Conservation (phyloP, 37 sponge, comb jelly and placozoan species). For the Lycopodina hypogea region DNA sequence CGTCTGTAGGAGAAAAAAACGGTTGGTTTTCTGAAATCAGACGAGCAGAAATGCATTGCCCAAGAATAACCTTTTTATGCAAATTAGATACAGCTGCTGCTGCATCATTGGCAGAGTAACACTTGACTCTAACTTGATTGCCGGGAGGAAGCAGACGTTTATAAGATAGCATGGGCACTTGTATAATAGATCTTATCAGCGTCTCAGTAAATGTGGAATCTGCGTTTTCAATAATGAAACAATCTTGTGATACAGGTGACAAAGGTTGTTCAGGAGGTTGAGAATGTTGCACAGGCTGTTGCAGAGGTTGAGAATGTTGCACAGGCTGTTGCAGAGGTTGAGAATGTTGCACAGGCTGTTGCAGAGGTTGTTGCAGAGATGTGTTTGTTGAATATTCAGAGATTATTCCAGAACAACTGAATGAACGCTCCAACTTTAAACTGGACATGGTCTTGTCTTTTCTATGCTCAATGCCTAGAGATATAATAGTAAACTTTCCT, state of each 20-base stretch:
- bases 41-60: conserved; percentile 4
- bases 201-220: conserved; percentile 18
- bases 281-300: background rate
- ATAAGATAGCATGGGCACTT: background rate
- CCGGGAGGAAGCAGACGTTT: background rate
- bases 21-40: background rate
- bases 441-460: background rate
- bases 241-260: background rate
- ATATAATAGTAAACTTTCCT: background rate
- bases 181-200: conserved; percentile 5
- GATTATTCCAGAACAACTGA: no score
- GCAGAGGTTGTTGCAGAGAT: background rate
- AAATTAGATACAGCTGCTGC: background rate
- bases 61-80: conserved; percentile 25
- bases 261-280: background rate
- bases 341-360: background rate
- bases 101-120: conserved; percentile 14
- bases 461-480: background rate
- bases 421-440: no score
- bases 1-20: background rate
- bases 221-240: conserved; percentile 10
- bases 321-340: background rate
- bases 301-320: background rate
- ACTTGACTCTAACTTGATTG: conserved; percentile 5
- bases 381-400: no score